Evolutionary conservation across 2,797 vertebrate species (phyloP).

Genomic region (Spatula versicolor): DNA sequence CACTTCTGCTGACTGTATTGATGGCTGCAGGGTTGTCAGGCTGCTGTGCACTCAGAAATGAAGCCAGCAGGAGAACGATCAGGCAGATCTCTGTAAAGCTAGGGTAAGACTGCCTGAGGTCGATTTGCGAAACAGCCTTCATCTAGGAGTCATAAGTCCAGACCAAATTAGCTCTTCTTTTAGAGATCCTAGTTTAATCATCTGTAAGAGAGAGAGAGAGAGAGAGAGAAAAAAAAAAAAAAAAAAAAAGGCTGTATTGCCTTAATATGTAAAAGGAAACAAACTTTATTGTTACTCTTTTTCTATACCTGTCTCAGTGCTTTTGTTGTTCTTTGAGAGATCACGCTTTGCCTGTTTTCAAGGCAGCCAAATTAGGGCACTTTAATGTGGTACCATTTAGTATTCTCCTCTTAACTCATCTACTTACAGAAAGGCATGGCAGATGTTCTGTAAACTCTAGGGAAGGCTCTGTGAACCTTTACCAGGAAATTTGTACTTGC

Average conservation of each 20-base stretch:
- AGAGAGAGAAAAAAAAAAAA: too few relatives aligned
- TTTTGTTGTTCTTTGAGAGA: background rate
- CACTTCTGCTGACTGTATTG: background rate
- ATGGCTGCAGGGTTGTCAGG: background rate
- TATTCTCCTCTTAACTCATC: slow-evolving; percentile 19
- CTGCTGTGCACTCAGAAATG: background rate
- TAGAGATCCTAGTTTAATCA: background rate
- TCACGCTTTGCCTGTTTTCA: background rate
- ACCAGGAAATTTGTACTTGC: background rate
- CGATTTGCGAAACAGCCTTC: background rate
- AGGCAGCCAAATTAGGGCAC: background rate
- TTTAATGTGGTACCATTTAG: slow-evolving; percentile 21
- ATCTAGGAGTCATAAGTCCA: background rate
- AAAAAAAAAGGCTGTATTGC: background rate
- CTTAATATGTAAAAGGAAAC: background rate
- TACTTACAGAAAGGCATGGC: background rate
- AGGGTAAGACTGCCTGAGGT: background rate
- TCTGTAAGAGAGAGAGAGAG: background rate
- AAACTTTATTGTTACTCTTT: background rate
- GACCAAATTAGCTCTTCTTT: background rate
- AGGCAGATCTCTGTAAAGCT: background rate
- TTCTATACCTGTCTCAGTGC: background rate
- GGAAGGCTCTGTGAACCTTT: background rate
- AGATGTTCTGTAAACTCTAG: slow-evolving; percentile 56
- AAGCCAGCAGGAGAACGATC: background rate